Percentiles rank a stretch among this genome's conserved stretches.
These are phyloP conservation scores for Tadarida brasiliensis DNA, from an alignment of 2,797 vertebrate species.

Conservation along the genomic window DNA sequence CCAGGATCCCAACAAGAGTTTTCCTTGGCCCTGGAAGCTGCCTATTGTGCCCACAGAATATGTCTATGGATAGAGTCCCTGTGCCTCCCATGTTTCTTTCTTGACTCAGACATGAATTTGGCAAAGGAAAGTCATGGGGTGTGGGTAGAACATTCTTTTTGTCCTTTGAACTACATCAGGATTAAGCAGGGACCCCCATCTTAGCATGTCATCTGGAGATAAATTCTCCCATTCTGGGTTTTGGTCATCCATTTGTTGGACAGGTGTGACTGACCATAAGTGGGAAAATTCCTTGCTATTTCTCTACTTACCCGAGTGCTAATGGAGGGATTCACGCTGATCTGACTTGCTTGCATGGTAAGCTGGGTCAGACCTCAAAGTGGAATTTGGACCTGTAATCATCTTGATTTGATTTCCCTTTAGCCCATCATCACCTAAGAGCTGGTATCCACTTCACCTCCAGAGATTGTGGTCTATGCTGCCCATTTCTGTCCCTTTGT, in stretches of 20 bases:
- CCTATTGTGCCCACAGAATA: not conserved
- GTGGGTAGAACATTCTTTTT: not conserved
- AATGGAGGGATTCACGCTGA: not conserved
- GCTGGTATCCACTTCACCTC: not conserved
- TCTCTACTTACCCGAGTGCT: not conserved
- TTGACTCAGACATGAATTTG: not conserved
- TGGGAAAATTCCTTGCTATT: not conserved
- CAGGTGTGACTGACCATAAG: not conserved
- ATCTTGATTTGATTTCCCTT: conserved; percentile 28
- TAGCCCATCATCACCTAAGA: not conserved
- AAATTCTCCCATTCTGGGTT: not conserved
- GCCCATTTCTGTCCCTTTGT: not conserved
- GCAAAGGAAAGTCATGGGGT: not conserved
- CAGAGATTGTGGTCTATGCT: not conserved
- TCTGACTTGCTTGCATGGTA: not conserved
- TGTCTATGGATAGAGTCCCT: not conserved
- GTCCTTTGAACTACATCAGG: conserved; percentile 4
- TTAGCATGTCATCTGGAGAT: not conserved
- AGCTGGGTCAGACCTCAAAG: not conserved
- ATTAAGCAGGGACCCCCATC: not conserved
- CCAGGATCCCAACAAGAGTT: not conserved
- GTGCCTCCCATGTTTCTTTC: not conserved
- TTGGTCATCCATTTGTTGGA: not conserved
- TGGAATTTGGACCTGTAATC: not conserved
- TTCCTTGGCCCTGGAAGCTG: not conserved